Base-by-base conservation (phyloP, 2,797 vertebrate species). In the Heteromormyrus szaboi region DNA sequence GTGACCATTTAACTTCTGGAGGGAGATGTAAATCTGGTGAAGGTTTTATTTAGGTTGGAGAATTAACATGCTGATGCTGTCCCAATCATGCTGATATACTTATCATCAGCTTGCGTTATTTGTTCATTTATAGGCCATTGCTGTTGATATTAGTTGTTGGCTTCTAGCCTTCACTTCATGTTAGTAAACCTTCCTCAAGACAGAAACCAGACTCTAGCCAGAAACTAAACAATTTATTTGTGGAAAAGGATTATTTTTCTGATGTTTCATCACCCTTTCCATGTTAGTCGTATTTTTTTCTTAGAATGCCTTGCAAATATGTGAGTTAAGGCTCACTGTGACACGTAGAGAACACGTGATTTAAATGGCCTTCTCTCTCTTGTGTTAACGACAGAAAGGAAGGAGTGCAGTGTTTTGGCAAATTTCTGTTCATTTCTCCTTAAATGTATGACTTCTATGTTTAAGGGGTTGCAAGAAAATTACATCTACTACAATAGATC, bases 1-100 rank as follows among this genome's bases (percentile, higher is more conserved):
- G 65, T 33, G 76, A 87, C 86, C 89, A 81, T 81, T 89, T 85
- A 68, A 88, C 84, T 88, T 72, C 84, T 68, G 2, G 25, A 89
- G 87, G 46, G 25, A 89, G 59, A 17, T 76, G 22, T 85, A 46
- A 46, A 85, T 8, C 53, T 88, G 56, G 53, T 50, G 44, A 85
- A 46, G 25, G 19, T 85, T 89, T 85, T 85, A 14, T 19, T 68
- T 46, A 48, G 56, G 17, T 37, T 86, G 33, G 84, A n/a, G 53
- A 62, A 41, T 41, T 50, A 17, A 19, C 22, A 46, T 19, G 22
- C 62, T 88, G 46, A 72, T 50, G 22, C 12, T 25, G 4, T 6
- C 11, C 62, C 22, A 48, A 50, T 51, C 81, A 5, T 89, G 81
- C 85, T 53, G 83, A 85, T 50, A 33, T 19, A 19, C 4, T 14